These are phyloP conservation scores for Ascaphus truei DNA, from an alignment of 2,113 vertebrate species.

Conservation along the genomic window DNA sequence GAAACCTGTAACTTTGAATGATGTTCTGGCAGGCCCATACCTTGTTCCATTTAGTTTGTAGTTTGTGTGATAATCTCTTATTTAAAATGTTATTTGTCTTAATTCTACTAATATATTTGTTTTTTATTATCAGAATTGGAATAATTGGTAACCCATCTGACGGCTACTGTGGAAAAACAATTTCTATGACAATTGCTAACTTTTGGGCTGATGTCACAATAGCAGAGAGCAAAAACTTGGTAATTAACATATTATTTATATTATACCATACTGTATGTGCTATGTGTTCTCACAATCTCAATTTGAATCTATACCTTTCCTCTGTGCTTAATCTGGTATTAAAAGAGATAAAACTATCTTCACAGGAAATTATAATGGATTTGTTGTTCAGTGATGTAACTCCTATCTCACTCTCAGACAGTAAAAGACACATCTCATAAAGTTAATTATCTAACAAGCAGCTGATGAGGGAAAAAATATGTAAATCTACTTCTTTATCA, in stretches of 20 bases:
- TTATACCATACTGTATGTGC: not conserved
- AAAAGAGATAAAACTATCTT: not conserved
- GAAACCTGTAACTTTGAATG: no score
- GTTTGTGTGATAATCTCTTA: no score
- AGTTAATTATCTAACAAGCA: not conserved
- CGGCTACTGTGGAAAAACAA: slow-evolving; percentile 76
- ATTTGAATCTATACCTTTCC: not conserved
- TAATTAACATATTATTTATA: slow-evolving; percentile 39
- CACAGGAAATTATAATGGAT: not conserved
- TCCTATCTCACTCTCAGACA: not conserved
- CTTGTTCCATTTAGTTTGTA: no score
- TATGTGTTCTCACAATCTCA: no score
- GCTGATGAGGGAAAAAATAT: not conserved
- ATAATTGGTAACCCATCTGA: slow-evolving; percentile 79
- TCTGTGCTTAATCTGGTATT: not conserved
- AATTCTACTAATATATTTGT: not conserved
- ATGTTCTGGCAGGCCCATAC: no score
- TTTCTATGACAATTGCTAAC: slow-evolving; percentile 74
- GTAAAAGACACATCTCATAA: not conserved
- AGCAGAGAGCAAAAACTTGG: slow-evolving; percentile 67
- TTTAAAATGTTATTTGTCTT: no score
- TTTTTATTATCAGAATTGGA: slow-evolving; percentile 56
- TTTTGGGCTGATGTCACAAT: slow-evolving; percentile 79
- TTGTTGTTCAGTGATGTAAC: not conserved
- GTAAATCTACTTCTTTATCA: not conserved